These are phyloP conservation scores for Carassius carassius DNA, from an alignment of 2,113 vertebrate genomes.

Conservation along the genomic window DNA sequence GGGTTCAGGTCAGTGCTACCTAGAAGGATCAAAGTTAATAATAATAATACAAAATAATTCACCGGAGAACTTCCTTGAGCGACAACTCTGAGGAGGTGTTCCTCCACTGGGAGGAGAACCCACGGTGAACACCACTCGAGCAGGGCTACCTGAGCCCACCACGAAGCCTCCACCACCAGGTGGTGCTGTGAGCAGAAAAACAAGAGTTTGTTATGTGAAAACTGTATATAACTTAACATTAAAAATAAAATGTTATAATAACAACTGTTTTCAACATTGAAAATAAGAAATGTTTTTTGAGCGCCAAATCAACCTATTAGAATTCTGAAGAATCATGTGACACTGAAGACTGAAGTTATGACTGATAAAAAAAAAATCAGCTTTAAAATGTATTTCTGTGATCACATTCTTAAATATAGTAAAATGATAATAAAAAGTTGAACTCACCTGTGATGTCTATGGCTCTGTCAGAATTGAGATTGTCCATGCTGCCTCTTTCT, in stretches of 20 bases:
- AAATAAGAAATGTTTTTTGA: too few species aligned
- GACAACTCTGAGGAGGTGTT: slow-evolving; percentile 83
- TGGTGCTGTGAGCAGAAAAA: slow-evolving; percentile 71
- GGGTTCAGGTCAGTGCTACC: not conserved
- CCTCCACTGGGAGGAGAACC: slow-evolving; percentile 91
- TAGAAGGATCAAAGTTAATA: not conserved
- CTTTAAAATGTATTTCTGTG: too few species aligned
- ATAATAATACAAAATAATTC: not conserved
- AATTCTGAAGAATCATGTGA: too few species aligned
- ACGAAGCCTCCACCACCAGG: slow-evolving; percentile 75
- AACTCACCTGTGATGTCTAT: slow-evolving; percentile 84
- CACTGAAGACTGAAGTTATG: too few species aligned
- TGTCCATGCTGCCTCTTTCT: slow-evolving; percentile 85
- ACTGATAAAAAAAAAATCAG: too few species aligned
- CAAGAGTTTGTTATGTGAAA: not conserved
- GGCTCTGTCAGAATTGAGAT: slow-evolving; percentile 85
- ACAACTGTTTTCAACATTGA: too few species aligned
- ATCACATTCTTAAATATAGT: too few species aligned
- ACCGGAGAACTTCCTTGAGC: slow-evolving; percentile 92
- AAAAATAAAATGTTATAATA: too few species aligned
- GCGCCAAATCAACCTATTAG: too few species aligned
- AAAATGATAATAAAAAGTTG: too few species aligned
- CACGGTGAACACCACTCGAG: slow-evolving; percentile 92
- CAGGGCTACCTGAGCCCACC: slow-evolving; percentile 82
- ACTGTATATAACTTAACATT: not conserved